Evolutionary conservation across 2,888 invertebrate species (phyloP), one percentile per base, ranked within the genome.

Genomic region (Hartigia nigra): DNA sequence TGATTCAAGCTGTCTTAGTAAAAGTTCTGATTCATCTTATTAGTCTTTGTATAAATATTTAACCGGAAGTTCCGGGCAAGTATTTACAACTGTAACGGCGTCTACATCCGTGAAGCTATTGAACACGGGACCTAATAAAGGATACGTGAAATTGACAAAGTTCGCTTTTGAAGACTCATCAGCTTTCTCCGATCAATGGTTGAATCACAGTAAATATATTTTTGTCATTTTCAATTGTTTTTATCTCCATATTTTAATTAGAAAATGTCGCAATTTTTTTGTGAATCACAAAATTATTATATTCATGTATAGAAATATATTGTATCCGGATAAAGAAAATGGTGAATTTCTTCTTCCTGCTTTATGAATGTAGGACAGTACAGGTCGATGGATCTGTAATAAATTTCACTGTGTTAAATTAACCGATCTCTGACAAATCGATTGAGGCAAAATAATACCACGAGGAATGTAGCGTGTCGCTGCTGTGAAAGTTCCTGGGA

Each of bases 331-430:
- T 5, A 55, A 9, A 23, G 55, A 9, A 55, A 23, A 23, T 9
- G 55, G 55, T 4, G 14, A 55, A 55, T 55, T 14, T 55, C 55
- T 55, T 55, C 14, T 55, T 55, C 55, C 9, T 55, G 23, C 23
- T 23, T 23, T 23, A 55, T 55, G 23, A 9, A 55, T 23, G 23
- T 55, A 9, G 23, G 55, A 9, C 14, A 9, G 14, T 55, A 55
- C 55, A 23, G 55, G 55, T 55, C 55, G 23, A 2, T 23, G 23
- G 14, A 23, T 55, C 55, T 23, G 23, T 23, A 55, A 14, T 31
- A 72, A 85, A 87, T 89, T 89, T 89, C 89, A 87, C 88, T 86
- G 86, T 86, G 87, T 88, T 88, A 87, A 88, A 88, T 87, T 87
- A 87, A 84, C 87, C 87, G 86, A 88, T 86, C 83, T 83, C 83